Evolutionary conservation across 1,140 invertebrate genomes (phyloP).

Genomic region (Meloidogyne chitwoodi): DNA sequence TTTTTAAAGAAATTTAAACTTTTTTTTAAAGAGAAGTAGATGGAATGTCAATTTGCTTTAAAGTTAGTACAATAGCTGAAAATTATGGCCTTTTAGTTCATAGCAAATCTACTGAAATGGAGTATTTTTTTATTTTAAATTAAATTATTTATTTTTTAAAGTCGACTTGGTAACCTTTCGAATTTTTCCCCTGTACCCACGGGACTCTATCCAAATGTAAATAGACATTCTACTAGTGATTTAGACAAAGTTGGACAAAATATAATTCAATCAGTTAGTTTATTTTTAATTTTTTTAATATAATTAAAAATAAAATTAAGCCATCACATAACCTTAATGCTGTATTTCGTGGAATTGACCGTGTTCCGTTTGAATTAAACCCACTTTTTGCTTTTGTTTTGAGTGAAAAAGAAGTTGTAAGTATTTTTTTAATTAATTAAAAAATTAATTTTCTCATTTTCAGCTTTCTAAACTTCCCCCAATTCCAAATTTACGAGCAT

Average conservation of each 20-base stretch:
- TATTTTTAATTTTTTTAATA: neutral
- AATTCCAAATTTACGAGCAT: constrained; percentile 7
- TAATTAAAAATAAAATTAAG: neutral
- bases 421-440: neutral
- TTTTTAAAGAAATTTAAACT: neutral
- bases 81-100: constrained; percentile 33
- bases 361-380: constrained; percentile 30
- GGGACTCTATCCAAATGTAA: neutral
- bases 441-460: neutral
- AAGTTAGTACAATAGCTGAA: constrained; percentile 37
- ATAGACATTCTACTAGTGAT: constrained; percentile 32
- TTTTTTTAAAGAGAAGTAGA: constrained; percentile 36
- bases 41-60: constrained; percentile 41
- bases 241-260: constrained; percentile 26
- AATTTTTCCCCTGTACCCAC: neutral
- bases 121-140: neutral
- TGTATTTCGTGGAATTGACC: constrained; percentile 20
- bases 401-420: neutral
- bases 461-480: constrained; percentile 20
- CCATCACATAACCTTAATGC: neutral
- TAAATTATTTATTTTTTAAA: neutral
- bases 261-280: constrained; percentile 3
- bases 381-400: constrained; percentile 18
- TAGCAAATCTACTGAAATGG: constrained; percentile 31
- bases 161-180: neutral